Evolutionary conservation across 1,140 invertebrate genomes (phyloP).

Genomic region (Drosophila kurseongensis): DNA sequence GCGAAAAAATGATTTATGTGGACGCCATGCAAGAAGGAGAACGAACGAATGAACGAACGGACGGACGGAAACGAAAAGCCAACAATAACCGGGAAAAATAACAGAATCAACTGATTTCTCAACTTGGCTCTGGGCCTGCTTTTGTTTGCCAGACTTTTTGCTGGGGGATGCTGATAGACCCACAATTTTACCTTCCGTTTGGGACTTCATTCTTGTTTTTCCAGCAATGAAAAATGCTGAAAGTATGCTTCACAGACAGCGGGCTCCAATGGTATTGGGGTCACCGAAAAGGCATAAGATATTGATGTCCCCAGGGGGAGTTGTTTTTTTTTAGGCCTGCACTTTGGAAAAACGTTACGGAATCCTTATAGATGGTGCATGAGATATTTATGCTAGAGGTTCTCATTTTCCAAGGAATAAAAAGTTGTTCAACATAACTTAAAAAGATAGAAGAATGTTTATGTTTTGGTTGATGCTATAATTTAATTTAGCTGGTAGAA

Average conservation of each 20-base stretch:
- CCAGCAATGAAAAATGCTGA: conserved; percentile 55
- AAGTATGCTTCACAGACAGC: conserved; percentile 30
- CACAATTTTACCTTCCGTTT: conserved; percentile 41
- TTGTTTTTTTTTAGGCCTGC: conserved; percentile 1
- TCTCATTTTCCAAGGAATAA: background rate
- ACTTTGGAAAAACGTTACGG: no score
- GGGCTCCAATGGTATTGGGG: conserved; percentile 33
- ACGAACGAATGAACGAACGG: no score
- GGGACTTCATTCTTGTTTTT: conserved; percentile 24
- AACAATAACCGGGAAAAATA: conserved; percentile 63
- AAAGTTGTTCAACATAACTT: background rate
- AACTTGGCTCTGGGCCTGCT: conserved; percentile 61
- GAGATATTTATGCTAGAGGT: conserved; percentile 1
- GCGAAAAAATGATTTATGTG: conserved; percentile 81
- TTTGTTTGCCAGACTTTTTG: conserved; percentile 30
- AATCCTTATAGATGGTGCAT: conserved; percentile 8
- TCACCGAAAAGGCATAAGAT: conserved; percentile 37
- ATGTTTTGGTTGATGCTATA: background rate
- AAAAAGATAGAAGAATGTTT: background rate
- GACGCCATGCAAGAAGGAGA: conserved; percentile 58
- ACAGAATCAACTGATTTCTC: conserved; percentile 79
- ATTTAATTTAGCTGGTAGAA: background rate
- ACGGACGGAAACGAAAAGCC: conserved; percentile 34
- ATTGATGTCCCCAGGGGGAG: conserved; percentile 38
- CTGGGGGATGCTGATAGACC: conserved; percentile 9